phyloP scores from a whole-genome alignment of 1,140 invertebrate genomes.

The Brachionus manjavacas region DNA sequence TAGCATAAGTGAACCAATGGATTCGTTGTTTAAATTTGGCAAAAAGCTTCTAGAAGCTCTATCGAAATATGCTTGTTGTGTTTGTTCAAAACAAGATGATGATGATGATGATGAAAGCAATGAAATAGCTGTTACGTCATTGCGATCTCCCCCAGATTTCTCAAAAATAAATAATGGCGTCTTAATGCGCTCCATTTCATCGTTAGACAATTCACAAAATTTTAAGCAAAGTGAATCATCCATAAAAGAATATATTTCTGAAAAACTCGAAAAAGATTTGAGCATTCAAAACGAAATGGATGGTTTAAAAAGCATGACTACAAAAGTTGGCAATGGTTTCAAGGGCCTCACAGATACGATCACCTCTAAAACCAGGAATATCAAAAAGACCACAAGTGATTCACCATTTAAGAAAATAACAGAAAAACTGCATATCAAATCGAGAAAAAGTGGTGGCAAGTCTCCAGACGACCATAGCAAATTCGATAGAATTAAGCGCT shows the following conservation, averaged over 20 bases:
- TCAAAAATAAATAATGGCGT: slow-evolving; percentile 9
- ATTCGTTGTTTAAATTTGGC: neutral
- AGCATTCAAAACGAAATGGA: slow-evolving; percentile 12
- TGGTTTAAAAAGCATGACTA: neutral
- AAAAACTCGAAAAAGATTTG: neutral
- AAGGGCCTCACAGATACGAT: slow-evolving; percentile 15
- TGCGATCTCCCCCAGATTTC: neutral
- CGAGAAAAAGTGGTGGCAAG: neutral
- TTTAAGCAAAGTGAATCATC: neutral
- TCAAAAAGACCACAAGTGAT: neutral
- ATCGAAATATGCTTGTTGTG: neutral
- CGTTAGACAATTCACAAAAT: neutral
- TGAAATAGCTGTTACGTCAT: neutral
- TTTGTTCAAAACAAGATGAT: neutral
- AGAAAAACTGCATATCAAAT: neutral
- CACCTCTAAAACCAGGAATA: neutral
- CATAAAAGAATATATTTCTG: neutral
- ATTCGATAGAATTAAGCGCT: neutral
- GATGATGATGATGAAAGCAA: neutral
- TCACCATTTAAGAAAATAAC: slow-evolving; percentile 24
- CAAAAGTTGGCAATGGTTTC: slow-evolving; percentile 9
- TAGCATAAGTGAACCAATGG: neutral
- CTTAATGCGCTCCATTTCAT: neutral
- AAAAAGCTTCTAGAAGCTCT: neutral
- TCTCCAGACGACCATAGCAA: neutral